Conservation (phyloP, 35 echinoderm and acorn worm genomes). For the Heliocidaris erythrogramma region DNA sequence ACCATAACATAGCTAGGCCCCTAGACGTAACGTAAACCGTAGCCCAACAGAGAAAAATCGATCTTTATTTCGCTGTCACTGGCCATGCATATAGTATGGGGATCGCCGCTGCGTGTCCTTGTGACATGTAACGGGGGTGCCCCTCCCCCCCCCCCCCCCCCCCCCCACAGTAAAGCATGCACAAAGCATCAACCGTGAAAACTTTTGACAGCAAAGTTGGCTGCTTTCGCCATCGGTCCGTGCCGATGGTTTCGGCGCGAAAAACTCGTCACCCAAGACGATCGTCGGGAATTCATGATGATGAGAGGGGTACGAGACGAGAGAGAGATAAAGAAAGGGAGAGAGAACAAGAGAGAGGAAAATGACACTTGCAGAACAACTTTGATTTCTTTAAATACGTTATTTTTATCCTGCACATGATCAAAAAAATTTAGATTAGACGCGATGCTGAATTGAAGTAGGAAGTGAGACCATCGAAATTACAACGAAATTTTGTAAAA, state of each 20-base stretch:
- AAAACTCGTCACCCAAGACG: constrained; percentile 25
- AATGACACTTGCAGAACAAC: neutral
- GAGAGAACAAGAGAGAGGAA: neutral
- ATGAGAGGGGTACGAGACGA: neutral
- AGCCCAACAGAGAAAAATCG: neutral
- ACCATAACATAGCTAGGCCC: neutral
- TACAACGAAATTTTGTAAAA: neutral
- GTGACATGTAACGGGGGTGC: neutral
- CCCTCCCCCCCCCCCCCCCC: neutral
- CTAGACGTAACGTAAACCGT: neutral
- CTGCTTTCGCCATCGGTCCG: constrained; percentile 5
- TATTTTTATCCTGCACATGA: neutral
- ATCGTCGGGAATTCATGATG: neutral
- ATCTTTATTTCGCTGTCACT: neutral
- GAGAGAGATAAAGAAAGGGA: neutral
- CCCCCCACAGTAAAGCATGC: neutral
- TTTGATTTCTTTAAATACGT: neutral
- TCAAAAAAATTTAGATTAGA: neutral
- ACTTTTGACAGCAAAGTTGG: constrained; percentile 40
- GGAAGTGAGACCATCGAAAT: no score
- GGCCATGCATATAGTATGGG: neutral
- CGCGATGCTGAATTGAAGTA: no score
- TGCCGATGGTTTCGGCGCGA: constrained; percentile 34
- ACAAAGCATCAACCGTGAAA: constrained; percentile 32
- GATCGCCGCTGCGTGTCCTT: neutral